These are phyloP conservation scores for Streblospio benedicti DNA, from an alignment of 1,140 invertebrate species.

Conservation along the genomic window DNA sequence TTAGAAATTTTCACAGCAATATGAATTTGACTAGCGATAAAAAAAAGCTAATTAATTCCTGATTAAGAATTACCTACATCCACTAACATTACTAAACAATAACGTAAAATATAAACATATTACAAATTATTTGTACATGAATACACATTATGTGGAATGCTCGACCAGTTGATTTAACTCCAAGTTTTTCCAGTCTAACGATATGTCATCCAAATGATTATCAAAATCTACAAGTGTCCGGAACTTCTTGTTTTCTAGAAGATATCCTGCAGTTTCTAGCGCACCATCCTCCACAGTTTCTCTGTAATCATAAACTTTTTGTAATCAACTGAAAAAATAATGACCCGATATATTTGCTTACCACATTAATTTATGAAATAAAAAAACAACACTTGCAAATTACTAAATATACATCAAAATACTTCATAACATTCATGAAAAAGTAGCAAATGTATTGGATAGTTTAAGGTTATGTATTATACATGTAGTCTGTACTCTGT, in stretches of 20 bases:
- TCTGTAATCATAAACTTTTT: constrained; percentile 15
- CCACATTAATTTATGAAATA: constrained; percentile 14
- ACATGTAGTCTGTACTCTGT: constrained; percentile 63
- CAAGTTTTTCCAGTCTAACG: constrained; percentile 71
- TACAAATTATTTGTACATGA: too few species aligned
- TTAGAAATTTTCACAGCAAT: too few species aligned
- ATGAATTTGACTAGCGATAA: too few species aligned
- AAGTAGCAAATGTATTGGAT: constrained; percentile 62
- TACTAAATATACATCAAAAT: constrained; percentile 51
- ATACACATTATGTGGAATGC: constrained; percentile 9
- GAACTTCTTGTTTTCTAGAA: constrained; percentile 61
- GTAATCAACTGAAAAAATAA: background rate
- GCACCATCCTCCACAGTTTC: constrained; percentile 33
- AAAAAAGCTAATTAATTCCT: too few species aligned
- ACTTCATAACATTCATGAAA: constrained; percentile 64
- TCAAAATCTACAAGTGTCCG: constrained; percentile 77
- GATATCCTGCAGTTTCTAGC: constrained; percentile 56
- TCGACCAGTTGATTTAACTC: constrained; percentile 50
- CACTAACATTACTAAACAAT: too few species aligned
- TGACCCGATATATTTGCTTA: background rate
- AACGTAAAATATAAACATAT: too few species aligned
- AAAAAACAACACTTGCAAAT: constrained; percentile 18
- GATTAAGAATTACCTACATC: too few species aligned
- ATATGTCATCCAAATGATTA: constrained; percentile 77
- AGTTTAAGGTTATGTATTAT: constrained; percentile 57